Percentiles rank a stretch among this genome's conserved stretches.
Conservation (phyloP, 2,888 invertebrate genomes). For the Marasmarcha lunaedactyla region DNA sequence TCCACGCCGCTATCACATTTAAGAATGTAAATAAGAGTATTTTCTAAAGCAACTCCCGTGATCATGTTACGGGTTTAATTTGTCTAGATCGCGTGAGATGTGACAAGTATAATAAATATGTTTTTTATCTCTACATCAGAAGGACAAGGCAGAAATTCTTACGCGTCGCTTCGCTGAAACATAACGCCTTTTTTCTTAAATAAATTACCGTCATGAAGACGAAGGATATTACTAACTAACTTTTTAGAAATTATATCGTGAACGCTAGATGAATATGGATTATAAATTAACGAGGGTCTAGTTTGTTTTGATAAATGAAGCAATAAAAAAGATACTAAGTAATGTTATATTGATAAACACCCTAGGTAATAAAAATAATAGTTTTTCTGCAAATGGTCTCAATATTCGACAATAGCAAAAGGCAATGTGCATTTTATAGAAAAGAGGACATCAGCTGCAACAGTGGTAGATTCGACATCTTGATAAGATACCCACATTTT, state of each 20-base stretch:
- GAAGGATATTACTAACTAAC: too few relatives aligned
- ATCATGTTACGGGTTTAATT: constrained; percentile 64
- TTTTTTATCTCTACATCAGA: constrained; percentile 53
- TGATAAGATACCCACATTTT: constrained; percentile 66
- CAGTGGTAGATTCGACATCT: constrained; percentile 38
- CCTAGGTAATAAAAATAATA: neutral
- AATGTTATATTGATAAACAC: too few relatives aligned
- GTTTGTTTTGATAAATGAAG: too few relatives aligned
- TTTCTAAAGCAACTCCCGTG: constrained; percentile 26
- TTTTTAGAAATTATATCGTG: too few relatives aligned
- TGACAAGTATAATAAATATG: constrained; percentile 57
- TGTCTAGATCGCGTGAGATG: constrained; percentile 61
- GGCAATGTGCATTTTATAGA: constrained; percentile 39
- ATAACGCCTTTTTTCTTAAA: constrained; percentile 30
- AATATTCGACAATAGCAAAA: neutral
- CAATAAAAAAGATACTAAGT: too few relatives aligned
- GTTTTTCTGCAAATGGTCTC: neutral
- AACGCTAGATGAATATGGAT: too few relatives aligned
- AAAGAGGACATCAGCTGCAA: constrained; percentile 51
- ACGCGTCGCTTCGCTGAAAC: constrained; percentile 54
- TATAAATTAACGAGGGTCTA: too few relatives aligned
- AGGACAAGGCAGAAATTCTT: constrained; percentile 58
- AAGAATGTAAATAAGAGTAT: constrained; percentile 21
- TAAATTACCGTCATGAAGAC: constrained; percentile 24
- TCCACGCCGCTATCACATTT: constrained; percentile 12